These are phyloP conservation scores for Spilogale gracilis DNA, from an alignment of 2,113 vertebrate genomes.

Conservation along the genomic window DNA sequence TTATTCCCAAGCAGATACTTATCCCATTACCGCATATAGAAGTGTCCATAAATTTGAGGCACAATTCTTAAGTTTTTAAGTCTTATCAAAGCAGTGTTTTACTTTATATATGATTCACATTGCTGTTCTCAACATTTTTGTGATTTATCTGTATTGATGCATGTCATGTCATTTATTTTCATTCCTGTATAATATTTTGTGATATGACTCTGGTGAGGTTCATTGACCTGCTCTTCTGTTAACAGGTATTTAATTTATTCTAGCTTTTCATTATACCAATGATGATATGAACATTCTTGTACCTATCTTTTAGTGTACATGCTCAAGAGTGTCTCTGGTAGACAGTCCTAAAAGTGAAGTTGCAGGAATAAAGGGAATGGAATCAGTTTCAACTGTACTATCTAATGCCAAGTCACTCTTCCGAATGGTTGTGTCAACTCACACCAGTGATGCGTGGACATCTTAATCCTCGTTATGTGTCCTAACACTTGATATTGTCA, in stretches of 20 bases:
- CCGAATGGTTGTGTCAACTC: neutral
- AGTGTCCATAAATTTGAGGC: neutral
- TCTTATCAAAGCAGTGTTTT: neutral
- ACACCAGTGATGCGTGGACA: neutral
- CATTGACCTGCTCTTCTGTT: neutral
- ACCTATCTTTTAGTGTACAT: neutral
- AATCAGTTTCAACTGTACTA: neutral
- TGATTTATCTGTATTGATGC: neutral
- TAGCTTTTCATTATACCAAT: neutral
- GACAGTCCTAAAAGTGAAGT: neutral
- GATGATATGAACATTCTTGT: neutral
- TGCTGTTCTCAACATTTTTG: slow-evolving; percentile 1
- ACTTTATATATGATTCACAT: neutral
- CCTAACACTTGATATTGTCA: neutral
- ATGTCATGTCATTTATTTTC: neutral
- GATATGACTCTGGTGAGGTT: neutral
- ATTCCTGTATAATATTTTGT: neutral
- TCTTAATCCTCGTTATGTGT: neutral
- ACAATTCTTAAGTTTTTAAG: neutral
- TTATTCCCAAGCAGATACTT: neutral
- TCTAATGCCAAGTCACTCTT: neutral
- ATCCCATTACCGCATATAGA: neutral
- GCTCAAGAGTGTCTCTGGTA: neutral
- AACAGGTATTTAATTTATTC: neutral
- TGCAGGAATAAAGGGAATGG: neutral